Evolutionary conservation across 2,888 invertebrate genomes (phyloP), one percentile per base, ranked within the genome.

Genomic region (Germaria angustata): DNA sequence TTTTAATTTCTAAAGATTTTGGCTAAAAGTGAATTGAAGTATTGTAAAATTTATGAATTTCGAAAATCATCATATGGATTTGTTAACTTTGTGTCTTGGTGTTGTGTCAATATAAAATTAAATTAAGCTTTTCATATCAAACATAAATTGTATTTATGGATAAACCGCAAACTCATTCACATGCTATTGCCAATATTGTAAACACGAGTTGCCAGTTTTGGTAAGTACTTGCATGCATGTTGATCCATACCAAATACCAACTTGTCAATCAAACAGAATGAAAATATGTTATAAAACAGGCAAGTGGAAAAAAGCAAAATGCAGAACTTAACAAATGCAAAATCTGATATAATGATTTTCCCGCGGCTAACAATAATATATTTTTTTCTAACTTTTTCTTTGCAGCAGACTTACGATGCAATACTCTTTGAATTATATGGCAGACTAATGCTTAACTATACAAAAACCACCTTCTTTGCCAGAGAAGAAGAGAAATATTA

Each of bases 181-280:
- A 68, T 59, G 39, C 55, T 46, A 63, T 22, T 46, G 15, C 53
- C 53, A 73, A 75, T 79, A 36, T 75, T 75, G 79, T 59, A 80
- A 69, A 80, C 80, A 77, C 55, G 78, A 75, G 78, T 78, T 80
- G 75, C 80, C 77, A 61, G 73, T 80, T 84, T 84, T 78, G 78
- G 73, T 69, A 75, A 80, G 78, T 71, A 78, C 73, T 78, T 73
- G 75, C 78, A 72, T 75, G 75, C 72, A 72, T 79, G 76, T 81
- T 84, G 81, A 85, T 86, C 85, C 84, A 85, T 85, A 82, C 84
- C 85, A 84, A 84, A 82, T 81, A 87, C 85, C 87, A 88, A 87
- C 88, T 89, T 88, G 88, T 88, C 88, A 88, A 88, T 88, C 89
- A 88, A 57, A 73, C 24, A 36, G 61, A 65, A 46, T 5, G 6